Percentiles rank a stretch among this genome's conserved stretches.
These are phyloP conservation scores for Periophthalmus magnuspinnatus DNA, from an alignment of 2,797 vertebrate species.

Conservation along the genomic window DNA sequence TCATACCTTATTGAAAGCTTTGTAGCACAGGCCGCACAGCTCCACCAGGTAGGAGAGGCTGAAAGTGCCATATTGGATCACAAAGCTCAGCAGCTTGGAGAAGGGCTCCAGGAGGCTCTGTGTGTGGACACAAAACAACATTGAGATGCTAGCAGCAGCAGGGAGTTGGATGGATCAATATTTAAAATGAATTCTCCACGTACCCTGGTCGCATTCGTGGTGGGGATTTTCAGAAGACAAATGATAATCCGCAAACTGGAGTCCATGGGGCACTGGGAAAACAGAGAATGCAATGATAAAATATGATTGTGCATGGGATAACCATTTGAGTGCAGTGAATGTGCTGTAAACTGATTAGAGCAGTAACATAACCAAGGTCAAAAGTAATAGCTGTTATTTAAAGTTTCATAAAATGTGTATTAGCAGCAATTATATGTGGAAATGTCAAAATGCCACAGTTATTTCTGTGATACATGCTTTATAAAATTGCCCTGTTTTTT, in stretches of 20 bases:
- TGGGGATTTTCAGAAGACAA: constrained; percentile 96
- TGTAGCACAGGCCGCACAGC: constrained; percentile 94
- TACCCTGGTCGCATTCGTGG: constrained; percentile 93
- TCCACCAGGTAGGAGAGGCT: constrained; percentile 94
- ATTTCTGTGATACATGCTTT: too few relatives aligned
- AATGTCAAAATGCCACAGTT: too few relatives aligned
- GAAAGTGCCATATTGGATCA: constrained; percentile 96
- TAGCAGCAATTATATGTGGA: too few relatives aligned
- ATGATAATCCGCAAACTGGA: constrained; percentile 97
- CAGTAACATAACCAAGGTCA: constrained; percentile 53
- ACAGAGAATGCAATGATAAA: constrained; percentile 18
- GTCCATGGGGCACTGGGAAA: constrained; percentile 91
- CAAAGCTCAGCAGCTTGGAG: constrained; percentile 95
- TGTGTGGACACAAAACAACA: constrained; percentile 7
- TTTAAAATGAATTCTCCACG: constrained; percentile 45
- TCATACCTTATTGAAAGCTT: constrained; percentile 95
- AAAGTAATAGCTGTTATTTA: too few relatives aligned
- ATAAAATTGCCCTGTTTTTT: too few relatives aligned
- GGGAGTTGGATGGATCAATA: constrained; percentile 13
- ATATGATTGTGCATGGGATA: constrained; percentile 5
- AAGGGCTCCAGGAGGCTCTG: constrained; percentile 97
- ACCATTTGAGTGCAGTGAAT: constrained; percentile 19
- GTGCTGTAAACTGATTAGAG: constrained; percentile 22
- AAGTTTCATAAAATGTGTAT: too few relatives aligned
- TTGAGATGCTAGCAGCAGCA: constrained; percentile 14